Evolutionary conservation across 2,797 vertebrate species (phyloP), one percentile per base, ranked within the genome.

Genomic region (Dallia pectoralis): DNA sequence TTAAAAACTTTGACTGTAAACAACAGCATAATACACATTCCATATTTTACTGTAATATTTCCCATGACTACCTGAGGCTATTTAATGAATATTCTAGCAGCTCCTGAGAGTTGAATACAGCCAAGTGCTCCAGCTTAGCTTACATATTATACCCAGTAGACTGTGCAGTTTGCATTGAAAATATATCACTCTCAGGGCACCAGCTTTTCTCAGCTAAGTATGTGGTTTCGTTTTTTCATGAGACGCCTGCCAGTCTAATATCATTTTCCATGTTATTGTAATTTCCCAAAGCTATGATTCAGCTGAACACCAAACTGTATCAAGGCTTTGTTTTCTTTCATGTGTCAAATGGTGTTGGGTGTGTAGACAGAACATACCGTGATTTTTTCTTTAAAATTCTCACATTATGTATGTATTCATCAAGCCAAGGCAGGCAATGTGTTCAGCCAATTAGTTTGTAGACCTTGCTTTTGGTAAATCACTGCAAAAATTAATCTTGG

Each of bases 401-500:
- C 67, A 51, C 22, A 87, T 84, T 84, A 79, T 73, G 82, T 73
- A 87, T 87, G 62, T 75, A 86, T 84, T 79, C 56, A 72, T 22
- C 75, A 70, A 56, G 73, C 82, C 82, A 85, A 78, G 73, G 76
- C 74, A 68, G 27, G 51, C 53, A 76, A 75, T 71, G 69, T 74
- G 74, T 73, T 76, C 22, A 5, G 76, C 11, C 78, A 87, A 88
- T 87, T 79, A 85, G 85, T 87, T 77, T 84, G 82, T 85, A 80
- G 83, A 85, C 83, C 76, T 80, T 82, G 81, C 81, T 83, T 84
- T 81, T 80, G 79, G 82, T 69, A 79, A 86, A 84, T 88, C 81
- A 86, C 75, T 74, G 78, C 53, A 83, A 80, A 85, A 69, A 81
- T 82, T 79, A 65, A 25, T 71, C 67, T 83, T 77, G 77, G 70